Conservation (phyloP, 2,888 invertebrate genomes). For the Eudasyphora cyanicolor region DNA sequence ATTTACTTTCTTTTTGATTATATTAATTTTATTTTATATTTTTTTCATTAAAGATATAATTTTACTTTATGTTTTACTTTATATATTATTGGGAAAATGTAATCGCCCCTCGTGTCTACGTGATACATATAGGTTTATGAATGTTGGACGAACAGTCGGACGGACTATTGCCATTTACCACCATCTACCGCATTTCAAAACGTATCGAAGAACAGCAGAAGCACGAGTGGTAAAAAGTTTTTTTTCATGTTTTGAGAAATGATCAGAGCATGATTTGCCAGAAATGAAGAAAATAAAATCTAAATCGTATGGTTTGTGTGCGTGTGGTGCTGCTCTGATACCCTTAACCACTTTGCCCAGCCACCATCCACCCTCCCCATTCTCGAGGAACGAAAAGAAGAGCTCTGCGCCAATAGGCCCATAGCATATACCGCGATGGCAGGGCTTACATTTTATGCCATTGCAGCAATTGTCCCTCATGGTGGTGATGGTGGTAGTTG, state of each 20-base stretch:
- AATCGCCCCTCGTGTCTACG: not conserved
- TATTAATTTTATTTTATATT: too few relatives aligned
- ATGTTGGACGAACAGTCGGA: not conserved
- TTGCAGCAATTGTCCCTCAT: too few relatives aligned
- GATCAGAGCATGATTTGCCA: slow-evolving; percentile 70
- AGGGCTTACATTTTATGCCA: not conserved
- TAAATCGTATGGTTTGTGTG: slow-evolving; percentile 50
- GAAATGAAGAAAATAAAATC: slow-evolving; percentile 54
- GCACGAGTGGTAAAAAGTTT: slow-evolving; percentile 69
- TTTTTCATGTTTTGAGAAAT: slow-evolving; percentile 76
- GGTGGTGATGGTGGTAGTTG: not conserved
- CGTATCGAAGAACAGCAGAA: slow-evolving; percentile 72
- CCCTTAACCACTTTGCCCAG: slow-evolving; percentile 16
- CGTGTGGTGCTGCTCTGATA: slow-evolving; percentile 26
- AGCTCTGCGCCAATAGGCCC: slow-evolving; percentile 48
- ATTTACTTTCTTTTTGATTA: too few relatives aligned
- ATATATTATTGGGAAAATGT: too few relatives aligned
- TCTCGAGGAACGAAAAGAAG: too few relatives aligned
- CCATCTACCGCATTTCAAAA: slow-evolving; percentile 14
- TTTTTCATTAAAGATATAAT: too few relatives aligned
- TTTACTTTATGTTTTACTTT: too few relatives aligned
- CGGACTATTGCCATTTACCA: slow-evolving; percentile 5
- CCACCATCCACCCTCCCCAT: not conserved
- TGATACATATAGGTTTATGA: not conserved
- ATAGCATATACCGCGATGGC: not conserved